These are phyloP conservation scores for Dicaeum eximium DNA, from an alignment of 2,113 vertebrate species.

Conservation along the genomic window DNA sequence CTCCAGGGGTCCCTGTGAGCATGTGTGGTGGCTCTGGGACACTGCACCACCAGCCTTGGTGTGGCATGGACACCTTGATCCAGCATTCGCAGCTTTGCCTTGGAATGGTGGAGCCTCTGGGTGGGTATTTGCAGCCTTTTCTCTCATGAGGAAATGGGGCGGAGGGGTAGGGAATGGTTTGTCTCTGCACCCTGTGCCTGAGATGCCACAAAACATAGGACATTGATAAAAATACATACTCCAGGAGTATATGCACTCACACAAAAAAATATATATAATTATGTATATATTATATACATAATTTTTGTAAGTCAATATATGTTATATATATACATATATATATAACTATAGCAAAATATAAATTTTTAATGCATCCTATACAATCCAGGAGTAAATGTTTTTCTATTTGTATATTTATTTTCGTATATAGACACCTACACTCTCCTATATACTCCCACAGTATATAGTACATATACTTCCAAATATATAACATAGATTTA, in stretches of 20 bases:
- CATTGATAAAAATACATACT: not conserved
- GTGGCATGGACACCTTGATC: not conserved
- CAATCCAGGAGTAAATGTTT: not conserved
- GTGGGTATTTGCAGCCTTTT: not conserved
- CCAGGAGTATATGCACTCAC: not conserved
- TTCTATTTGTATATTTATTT: not conserved
- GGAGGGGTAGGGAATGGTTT: rapidly evolving
- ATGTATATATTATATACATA: not conserved
- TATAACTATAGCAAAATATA: not conserved
- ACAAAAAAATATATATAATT: not conserved
- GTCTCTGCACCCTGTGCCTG: not conserved
- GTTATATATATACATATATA: too few species aligned
- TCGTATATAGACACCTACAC: not conserved
- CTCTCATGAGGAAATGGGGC: not conserved
- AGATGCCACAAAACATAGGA: not conserved
- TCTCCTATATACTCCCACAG: not conserved
- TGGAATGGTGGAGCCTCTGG: not conserved
- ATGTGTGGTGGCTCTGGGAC: not conserved
- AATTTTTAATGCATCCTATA: not conserved
- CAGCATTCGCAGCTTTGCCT: not conserved
- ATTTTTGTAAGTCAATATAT: not conserved
- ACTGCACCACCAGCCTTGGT: not conserved
- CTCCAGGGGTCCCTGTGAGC: not conserved
- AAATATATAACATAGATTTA: not conserved
- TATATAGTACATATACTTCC: not conserved